A percentile compares a stretch with the other conserved stretches of the same genome.
Conservation (phyloP, 2,888 invertebrate genomes). For the Morpho deidamia region DNA sequence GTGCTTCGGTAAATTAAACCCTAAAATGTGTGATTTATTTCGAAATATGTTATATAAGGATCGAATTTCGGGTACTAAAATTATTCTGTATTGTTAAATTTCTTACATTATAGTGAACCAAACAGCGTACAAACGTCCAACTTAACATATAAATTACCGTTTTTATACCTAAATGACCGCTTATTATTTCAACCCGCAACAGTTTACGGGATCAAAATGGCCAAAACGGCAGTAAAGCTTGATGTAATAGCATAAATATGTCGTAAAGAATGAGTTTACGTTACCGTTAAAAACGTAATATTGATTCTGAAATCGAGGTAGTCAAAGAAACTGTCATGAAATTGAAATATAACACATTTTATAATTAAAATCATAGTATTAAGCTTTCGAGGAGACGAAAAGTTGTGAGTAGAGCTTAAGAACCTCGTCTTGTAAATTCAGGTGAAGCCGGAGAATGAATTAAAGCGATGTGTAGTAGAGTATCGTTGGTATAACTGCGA, state of each 20-base stretch:
- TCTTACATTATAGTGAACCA: not conserved
- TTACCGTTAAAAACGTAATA: constrained; percentile 34
- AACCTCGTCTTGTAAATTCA: too few relatives aligned
- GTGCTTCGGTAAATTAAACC: too few relatives aligned
- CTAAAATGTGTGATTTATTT: too few relatives aligned
- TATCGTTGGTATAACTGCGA: too few relatives aligned
- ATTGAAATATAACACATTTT: not conserved
- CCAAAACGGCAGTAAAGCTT: constrained; percentile 34
- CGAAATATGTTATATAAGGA: too few relatives aligned
- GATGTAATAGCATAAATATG: constrained; percentile 35
- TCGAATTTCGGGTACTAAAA: too few relatives aligned
- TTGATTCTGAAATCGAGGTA: constrained; percentile 21
- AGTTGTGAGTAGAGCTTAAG: too few relatives aligned
- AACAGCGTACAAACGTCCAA: constrained; percentile 18
- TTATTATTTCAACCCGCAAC: constrained; percentile 36
- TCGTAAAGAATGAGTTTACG: constrained; percentile 36
- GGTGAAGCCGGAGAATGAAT: too few relatives aligned
- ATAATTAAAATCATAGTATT: too few relatives aligned
- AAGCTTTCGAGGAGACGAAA: too few relatives aligned
- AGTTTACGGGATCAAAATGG: constrained; percentile 37
- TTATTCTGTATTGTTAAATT: not conserved
- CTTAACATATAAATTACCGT: constrained; percentile 37
- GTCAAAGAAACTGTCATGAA: not conserved
- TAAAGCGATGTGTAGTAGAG: too few relatives aligned
- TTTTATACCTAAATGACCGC: constrained; percentile 27